Base-by-base conservation (phyloP, 2,113 vertebrate species). In the Caretta caretta region DNA sequence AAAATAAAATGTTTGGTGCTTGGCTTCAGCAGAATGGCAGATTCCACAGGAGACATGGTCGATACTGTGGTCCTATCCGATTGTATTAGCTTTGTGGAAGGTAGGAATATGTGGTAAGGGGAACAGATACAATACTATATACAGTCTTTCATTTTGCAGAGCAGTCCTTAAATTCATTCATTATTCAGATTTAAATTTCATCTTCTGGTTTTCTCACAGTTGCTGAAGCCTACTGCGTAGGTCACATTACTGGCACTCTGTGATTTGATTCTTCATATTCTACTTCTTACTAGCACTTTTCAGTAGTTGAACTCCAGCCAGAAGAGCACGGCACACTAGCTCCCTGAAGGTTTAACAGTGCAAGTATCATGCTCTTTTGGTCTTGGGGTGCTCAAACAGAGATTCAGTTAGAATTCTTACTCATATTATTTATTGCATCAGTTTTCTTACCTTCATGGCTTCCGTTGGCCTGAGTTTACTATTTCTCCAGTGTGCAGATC, bases 171-270 rank as follows among this genome's bases (percentile, higher is more conserved):
- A 91, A 93, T 57, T 49, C 48, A 5, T 0, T 82, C 38, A 42
- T 42, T 42, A 29, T 5, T 78, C 86, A 48, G 42, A 78, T 78
- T 78, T 84, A 3, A 29, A 69, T 72, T 8, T 76, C 35, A n/a
- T 57, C 16, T 83, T 91, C 7, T 87, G 88, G 54, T 35, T 20
- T 6, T 9, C 87, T 91, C 83, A 82, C 8, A 88, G 29, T 90
- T 10, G 2, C 20, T 35, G 42, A 88, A 72, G 79, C 72, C 25
- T 20, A 59, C 4, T 42, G 10, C 3, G 49, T n/a, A 27, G 22
- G 17, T 38, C 5, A 2, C 8, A 83, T 90, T 7, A 3, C 25
- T 14, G n/a, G 65, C 65, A 1, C 2, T 1, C 12, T 1, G 0
- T 35, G 11, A 5, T 22, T 95, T 83, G 8, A 24, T 93, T 90